Base-by-base conservation (phyloP, 2,797 vertebrate species). In the Ceryle rudis region DNA sequence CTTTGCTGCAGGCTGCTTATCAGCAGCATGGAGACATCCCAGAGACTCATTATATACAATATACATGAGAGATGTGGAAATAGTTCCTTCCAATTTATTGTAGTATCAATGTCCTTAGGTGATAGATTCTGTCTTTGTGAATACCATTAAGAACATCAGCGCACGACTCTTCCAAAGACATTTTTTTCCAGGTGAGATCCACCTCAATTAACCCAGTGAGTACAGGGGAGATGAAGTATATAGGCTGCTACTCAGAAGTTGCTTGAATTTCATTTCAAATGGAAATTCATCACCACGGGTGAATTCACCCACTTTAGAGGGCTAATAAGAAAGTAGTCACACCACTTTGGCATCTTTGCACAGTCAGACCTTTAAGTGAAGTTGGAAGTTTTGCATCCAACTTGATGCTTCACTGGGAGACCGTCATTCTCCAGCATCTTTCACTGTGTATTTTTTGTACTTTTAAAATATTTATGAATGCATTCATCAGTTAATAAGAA, bases 1-100 rank as follows among this genome's bases (percentile, higher is more conserved):
- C 90, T 94, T 97, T 95, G 97, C 97, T 95, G 65, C 54, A 87
- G 96, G 97, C 86, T 75, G 89, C 94, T 95, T 96, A 95, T 95
- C 96, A 90, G 96, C 86, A 79, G 89, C 8, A 2, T 26, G 69
- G 85, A 97, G 86, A 93, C 89, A 90, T 95, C 87, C 82, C 81
- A 91, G 93, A 74, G 51, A 93, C 81, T 97, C 89, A 96, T 93
- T 95, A 95, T 95, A 89, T 77, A 93, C 64, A 79, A 94, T 70
- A 96, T 93, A 92, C 93, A 94, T 64, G 89, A 90, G 85, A 94
- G 84, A 94, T 83, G 79, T 72, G 95, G 80, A 94, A 95, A 96
- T 57, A 75, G 61, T 52, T 69, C 54, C 89, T 95, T 95, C 90
- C 90, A 91, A 69, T 94, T 91, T 74, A 71, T 84, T 69, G 83